phyloP scores from a whole-genome alignment of 2,888 invertebrate species.

The Caenorhabditis macrosperma region DNA sequence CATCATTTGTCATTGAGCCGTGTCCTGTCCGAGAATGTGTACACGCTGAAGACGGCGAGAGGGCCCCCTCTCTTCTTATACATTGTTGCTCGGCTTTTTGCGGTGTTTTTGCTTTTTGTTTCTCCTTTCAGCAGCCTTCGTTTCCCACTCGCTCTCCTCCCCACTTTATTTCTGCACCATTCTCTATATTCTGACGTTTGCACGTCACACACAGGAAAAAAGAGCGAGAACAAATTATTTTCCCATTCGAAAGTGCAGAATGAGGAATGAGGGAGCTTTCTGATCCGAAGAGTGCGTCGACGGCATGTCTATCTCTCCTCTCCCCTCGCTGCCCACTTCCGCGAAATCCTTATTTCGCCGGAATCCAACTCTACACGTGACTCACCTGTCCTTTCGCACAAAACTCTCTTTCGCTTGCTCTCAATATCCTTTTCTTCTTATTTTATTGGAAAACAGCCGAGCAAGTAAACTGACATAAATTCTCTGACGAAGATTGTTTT shows the following conservation, averaged over 20 bases:
- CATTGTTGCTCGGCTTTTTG: constrained; percentile 39
- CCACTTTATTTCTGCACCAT: background rate
- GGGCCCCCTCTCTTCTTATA: constrained; percentile 27
- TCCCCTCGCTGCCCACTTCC: background rate
- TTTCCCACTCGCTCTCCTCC: background rate
- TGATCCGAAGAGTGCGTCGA: constrained; percentile 28
- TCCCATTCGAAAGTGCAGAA: constrained; percentile 16
- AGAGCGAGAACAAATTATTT: constrained; percentile 17
- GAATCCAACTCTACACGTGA: constrained; percentile 24
- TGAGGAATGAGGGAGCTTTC: constrained; percentile 15
- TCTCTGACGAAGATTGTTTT: constrained; percentile 1
- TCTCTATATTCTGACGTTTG: background rate
- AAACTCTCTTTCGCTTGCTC: background rate
- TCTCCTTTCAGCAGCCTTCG: background rate
- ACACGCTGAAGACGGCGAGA: constrained; percentile 24
- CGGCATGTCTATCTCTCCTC: constrained; percentile 1
- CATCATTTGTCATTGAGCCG: constrained; percentile 61
- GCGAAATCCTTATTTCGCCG: constrained; percentile 6
- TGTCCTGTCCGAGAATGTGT: constrained; percentile 52
- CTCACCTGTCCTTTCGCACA: constrained; percentile 14
- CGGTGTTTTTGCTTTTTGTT: constrained; percentile 8
- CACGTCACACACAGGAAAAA: constrained; percentile 7
- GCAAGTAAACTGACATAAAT: background rate
- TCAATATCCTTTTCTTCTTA: background rate
- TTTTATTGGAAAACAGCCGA: background rate